Base-by-base conservation (phyloP, 1,140 invertebrate species). In the Rhizoglyphus robini region DNA sequence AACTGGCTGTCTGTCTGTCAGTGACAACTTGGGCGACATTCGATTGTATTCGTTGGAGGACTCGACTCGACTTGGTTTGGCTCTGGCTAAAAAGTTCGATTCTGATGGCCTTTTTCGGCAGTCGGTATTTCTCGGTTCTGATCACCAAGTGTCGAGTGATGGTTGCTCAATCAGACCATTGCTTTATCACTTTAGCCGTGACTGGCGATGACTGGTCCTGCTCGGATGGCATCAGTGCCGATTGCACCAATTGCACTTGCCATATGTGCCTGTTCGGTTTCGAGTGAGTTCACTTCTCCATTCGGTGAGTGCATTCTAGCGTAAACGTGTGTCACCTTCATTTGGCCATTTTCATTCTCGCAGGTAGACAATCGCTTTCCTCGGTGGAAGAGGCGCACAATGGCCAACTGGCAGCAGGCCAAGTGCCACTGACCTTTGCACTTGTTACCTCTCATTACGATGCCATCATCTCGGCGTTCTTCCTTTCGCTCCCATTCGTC, bases 371-470 rank as follows among this genome's bases (percentile, higher is more conserved):
- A 54, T 54, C 31, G 51, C 15, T 27, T 27, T 25, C 51, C 23
- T 54, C 51, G 41, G 41, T 46, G 41, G 41, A 15, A 46, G n/a
- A n/a, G 41, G 41, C 41, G 41, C 41, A 46, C 41, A 46, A 46
- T 46, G 41, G 41, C 41, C 41, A 25, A 8, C 23, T 5, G 51
- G 51, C 51, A 54, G 23, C 51, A 54, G 51, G 51, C 51, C 51
- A 54, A 54, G 51, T 54, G 51, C 8, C 51, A 54, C 51, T 54
- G 51, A 54, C 51, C 51, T 54, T 54, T 54, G 51, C 51, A 54
- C 51, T 54, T 54, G 51, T 54, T 54, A 54, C 31, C 51, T 54
- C 51, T 54, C 51, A 54, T 54, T 54, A 54, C 20, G 51, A 54
- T 54, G 51, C 51, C 51, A 54, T 54, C 51, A 54, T 54, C 51